Evolutionary conservation across 2,888 invertebrate species (phyloP).

Genomic region (Apotomis capreana): DNA sequence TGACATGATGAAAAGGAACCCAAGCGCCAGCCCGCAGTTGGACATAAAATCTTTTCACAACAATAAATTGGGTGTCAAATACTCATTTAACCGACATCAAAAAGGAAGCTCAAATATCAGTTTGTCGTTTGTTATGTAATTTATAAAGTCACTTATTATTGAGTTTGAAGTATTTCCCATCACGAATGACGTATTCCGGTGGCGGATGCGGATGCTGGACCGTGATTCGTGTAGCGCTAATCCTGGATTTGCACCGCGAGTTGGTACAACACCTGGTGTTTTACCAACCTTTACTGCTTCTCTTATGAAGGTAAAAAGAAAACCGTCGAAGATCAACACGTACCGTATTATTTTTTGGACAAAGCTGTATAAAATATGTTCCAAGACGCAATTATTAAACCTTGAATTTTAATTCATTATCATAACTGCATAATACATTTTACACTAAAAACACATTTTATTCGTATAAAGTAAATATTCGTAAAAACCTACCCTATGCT

Average conservation of each 20-base stretch:
- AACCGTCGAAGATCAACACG: constrained; percentile 23
- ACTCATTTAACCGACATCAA: no score
- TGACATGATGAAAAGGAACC: no score
- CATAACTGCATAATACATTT: no score
- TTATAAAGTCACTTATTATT: background rate
- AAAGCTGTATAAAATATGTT: background rate
- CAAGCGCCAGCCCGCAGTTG: no score
- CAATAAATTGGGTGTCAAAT: no score
- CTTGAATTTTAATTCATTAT: background rate
- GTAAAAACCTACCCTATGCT: no score
- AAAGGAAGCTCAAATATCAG: no score
- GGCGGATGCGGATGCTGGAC: background rate
- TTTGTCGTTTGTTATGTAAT: background rate
- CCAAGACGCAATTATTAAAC: background rate
- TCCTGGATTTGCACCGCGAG: constrained; percentile 46
- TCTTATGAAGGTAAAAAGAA: constrained; percentile 7
- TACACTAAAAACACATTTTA: no score
- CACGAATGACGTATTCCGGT: background rate
- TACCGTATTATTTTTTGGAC: background rate
- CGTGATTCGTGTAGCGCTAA: background rate
- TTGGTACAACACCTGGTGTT: constrained; percentile 47
- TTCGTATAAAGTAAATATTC: no score
- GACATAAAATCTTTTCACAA: no score
- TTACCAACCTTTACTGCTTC: background rate
- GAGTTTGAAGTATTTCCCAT: background rate